phyloP scores from a whole-genome alignment of 2,113 vertebrate genomes.

The Coryphaenoides rupestris region DNA sequence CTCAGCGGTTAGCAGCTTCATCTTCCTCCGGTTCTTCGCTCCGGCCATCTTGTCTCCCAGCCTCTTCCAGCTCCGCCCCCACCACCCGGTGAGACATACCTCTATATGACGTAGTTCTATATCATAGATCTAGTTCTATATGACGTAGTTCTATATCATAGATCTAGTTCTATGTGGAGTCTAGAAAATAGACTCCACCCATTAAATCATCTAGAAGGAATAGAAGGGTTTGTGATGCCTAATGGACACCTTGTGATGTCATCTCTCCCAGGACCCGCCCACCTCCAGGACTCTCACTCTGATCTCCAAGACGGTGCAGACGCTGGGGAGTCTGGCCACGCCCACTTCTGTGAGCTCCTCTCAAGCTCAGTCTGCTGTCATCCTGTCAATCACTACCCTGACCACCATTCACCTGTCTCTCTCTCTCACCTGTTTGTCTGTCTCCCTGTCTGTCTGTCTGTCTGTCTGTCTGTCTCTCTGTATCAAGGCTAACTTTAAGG shows the following conservation, averaged over 20 bases:
- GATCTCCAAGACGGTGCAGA: conserved; percentile 98
- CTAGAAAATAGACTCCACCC: neutral
- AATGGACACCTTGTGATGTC: neutral
- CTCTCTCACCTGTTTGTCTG: neutral
- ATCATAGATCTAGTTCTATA: too few species aligned
- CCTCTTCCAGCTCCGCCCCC: conserved; percentile 91
- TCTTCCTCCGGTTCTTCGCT: conserved; percentile 96
- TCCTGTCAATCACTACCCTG: too few species aligned
- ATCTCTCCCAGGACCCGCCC: conserved; percentile 80
- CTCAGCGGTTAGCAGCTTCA: conserved; percentile 97
- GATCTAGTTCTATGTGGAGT: too few species aligned
- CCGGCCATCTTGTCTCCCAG: conserved; percentile 97
- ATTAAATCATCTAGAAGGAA: neutral
- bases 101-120: too few species aligned
- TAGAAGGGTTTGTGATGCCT: neutral
- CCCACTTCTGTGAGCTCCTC: conserved; percentile 90
- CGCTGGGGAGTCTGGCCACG: conserved; percentile 93
- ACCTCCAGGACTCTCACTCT: conserved; percentile 95
- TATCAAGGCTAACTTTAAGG: conserved; percentile 93
- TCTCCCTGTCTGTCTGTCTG: conserved; percentile 27
- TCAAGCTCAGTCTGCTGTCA: too few species aligned
- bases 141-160: too few species aligned
- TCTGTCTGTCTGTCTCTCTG: conserved; percentile 30
- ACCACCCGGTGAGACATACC: conserved; percentile 96
- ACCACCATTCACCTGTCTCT: too few species aligned